Evolutionary conservation across 2,113 vertebrate genomes (phyloP), one percentile per base, ranked within the genome.

Genomic region (Polyodon spathula): DNA sequence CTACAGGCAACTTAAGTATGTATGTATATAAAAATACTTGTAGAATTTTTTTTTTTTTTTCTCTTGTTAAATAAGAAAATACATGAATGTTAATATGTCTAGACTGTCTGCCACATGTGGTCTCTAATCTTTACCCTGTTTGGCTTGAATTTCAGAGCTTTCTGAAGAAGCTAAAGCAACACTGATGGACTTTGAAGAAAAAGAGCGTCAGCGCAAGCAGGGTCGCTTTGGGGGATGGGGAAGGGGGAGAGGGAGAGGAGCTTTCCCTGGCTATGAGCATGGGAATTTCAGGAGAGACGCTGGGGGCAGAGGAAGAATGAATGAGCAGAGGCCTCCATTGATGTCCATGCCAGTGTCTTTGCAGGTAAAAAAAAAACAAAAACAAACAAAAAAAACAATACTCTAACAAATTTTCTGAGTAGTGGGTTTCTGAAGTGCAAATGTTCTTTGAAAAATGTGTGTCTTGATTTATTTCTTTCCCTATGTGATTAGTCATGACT

Each of bases 131-230:
- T 8, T 51, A 43, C 3, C 65, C 41, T 60, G 8, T 11, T 8
- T 4, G 0, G 57, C 1, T 60, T 63, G 0, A 67, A 59, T 50
- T 40, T 69, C 68, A 98, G 96, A 98, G 64, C 91, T 98, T 64
- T 97, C 96, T 4, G 95, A 94, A 48, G 92, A 97, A 77, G 96
- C 96, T 66, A 97, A 97, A 70, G 92, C 90, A 12, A 90, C 95
- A 0, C 67, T 98, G 66, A 83, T 86, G 59, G 88, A 93, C 65
- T 96, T 95, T 54, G 96, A 97, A 69, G 92, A 95, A 64, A 81
- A 90, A 65, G 94, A 97, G 54, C 86, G 92, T 1, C 89, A 92
- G 67, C 88, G 91, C 12, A 94, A 86, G 63, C 90, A 92, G 67
- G 90, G 88, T 0, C 89, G 90, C 0, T 93, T 90, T 0, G 85